Conservation (phyloP, 2,797 vertebrate genomes). For the Amazonetta brasiliensis region DNA sequence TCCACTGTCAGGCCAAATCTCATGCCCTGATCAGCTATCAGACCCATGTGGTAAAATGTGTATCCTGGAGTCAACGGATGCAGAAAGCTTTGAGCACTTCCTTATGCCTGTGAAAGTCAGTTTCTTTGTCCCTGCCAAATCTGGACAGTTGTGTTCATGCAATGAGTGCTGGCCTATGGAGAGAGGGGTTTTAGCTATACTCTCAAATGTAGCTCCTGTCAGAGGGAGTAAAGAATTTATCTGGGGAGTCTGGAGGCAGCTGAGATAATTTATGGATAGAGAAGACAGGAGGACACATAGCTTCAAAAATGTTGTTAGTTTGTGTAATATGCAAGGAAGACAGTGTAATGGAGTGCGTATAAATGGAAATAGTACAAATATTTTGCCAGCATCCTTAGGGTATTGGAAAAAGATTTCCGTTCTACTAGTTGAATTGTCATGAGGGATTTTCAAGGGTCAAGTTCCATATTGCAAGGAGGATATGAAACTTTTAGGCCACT, state of each 20-base stretch:
- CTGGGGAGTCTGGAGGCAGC: not conserved
- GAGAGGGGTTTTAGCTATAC: not conserved
- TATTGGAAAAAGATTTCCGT: constrained; percentile 62
- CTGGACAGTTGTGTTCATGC: not conserved
- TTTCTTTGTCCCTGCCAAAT: not conserved
- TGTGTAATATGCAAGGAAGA: constrained; percentile 14
- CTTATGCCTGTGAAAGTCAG: accelerated
- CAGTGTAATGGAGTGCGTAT: not conserved
- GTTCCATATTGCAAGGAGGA: constrained; percentile 63
- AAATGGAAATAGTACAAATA: constrained; percentile 59
- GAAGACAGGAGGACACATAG: not conserved
- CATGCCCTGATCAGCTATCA: not conserved
- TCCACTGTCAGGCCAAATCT: not conserved
- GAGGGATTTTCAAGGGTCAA: constrained; percentile 70
- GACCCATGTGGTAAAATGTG: not conserved
- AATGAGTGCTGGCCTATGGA: not conserved
- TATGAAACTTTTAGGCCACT: constrained; percentile 66
- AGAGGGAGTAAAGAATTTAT: not conserved
- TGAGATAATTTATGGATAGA: constrained; percentile 28
- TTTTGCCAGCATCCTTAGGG: constrained; percentile 55
- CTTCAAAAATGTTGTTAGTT: constrained; percentile 34
- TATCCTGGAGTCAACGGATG: not conserved
- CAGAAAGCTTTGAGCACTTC: not conserved
- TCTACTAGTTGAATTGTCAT: constrained; percentile 61
- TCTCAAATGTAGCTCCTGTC: not conserved